Conservation (phyloP, 2,797 vertebrate genomes). For the Acrocephalus scirpaceus region DNA sequence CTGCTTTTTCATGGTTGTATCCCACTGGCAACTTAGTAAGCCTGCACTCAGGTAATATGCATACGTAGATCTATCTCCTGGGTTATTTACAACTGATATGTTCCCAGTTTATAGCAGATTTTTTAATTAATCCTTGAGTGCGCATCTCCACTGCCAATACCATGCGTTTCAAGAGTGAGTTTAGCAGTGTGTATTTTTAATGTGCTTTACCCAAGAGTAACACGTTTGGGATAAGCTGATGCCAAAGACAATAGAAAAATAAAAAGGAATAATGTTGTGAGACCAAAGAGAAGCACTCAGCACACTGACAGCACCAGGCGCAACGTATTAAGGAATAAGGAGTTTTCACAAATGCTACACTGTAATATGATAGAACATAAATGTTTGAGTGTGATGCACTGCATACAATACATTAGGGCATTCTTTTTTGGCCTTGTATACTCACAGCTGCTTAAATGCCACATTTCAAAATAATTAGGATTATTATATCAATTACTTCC, state of each 20-base stretch:
- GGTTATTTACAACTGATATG: not conserved
- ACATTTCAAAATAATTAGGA: not conserved
- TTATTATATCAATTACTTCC: not conserved
- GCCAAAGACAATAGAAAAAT: constrained; percentile 43
- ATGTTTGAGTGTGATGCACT: not conserved
- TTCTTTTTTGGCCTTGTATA: not conserved
- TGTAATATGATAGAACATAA: not conserved
- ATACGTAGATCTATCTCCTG: not conserved
- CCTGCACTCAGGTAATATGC: not conserved
- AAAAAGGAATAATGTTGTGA: not conserved
- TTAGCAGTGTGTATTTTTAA: not conserved
- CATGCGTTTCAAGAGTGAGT: not conserved
- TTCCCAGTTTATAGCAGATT: not conserved
- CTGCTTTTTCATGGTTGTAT: not conserved
- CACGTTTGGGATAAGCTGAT: constrained; percentile 14
- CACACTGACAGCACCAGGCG: not conserved
- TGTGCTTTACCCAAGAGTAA: constrained; percentile 42
- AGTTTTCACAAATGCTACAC: not conserved
- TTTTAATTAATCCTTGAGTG: not conserved
- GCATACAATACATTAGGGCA: not conserved
- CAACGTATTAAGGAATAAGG: not conserved
- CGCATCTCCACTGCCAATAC: not conserved
- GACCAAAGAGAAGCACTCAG: not conserved
- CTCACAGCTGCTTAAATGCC: not conserved
- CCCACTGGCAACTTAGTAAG: not conserved